Base-by-base conservation (phyloP, 2,888 invertebrate species). In the Thereva nobilitata region DNA sequence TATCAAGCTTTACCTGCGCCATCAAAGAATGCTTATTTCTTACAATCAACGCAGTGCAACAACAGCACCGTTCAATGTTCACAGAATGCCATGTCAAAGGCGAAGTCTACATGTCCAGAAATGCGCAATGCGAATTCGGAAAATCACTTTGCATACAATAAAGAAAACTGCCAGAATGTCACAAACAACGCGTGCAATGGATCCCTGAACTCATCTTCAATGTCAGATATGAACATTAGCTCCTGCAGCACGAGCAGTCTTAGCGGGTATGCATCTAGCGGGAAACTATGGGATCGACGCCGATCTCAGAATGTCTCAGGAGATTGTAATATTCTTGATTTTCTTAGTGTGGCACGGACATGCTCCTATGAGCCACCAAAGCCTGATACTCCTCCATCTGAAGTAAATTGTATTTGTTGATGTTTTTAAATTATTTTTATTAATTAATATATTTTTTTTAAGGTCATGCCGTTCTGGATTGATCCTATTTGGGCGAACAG, bases 401-500 rank as follows among this genome's bases (percentile, higher is more conserved):
- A 79, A 72, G 79, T 79, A 71, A 72, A 70, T 67, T 34, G 23
- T 44, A 35, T 10, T 7, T 41, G 41, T 56, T 42, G 23, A n/a
- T 38, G n/a, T 34, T 5, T 55, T 40, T 37, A 37, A 47, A 53
- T 54, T 35, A 9, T 37, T 38, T 10, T 41, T 1, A 9, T 3
- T 6, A 42, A 8, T 57, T 23, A 49, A 8, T 41, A 8, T 41
- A 41, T 44, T 66, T 40, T 50, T 53, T 64, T 23, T 53, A 7
- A 80, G 80, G 76, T 75, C 67, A 68, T 79, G 68, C 80, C 80
- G 2, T 80, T 79, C 72, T 80, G 80, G 80, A 77, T 79, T 61
- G 80, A 81, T 75, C 80, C 81, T 3, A 76, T 81, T 64, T 81
- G 81, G 81, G 73, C 75, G 69, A 76, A 75, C 70, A 72, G 69